Evolutionary conservation across 1,140 invertebrate genomes (phyloP), one percentile per base, ranked within the genome.

Genomic region (Tyrophagus putrescentiae): DNA sequence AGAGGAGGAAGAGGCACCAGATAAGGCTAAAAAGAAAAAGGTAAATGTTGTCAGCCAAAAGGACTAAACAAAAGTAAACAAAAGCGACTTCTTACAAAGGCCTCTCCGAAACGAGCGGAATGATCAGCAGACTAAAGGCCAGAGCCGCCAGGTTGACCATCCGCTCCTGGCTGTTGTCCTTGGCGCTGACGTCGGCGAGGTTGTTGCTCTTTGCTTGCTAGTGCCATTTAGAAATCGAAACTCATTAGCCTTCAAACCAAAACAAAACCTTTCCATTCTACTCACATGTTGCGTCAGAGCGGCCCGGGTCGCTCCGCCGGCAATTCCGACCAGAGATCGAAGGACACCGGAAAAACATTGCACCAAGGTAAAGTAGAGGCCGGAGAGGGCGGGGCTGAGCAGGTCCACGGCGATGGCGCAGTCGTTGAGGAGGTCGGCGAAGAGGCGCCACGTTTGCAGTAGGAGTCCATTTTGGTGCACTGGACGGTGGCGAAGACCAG

Each of bases 131-230:
- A 59, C 85, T 85, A 13, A 82, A 67, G 56, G 88, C 70, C 4
- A 91, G 84, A 11, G 85, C 89, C 31, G 84, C 69, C 42, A 96
- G 74, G 74, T 96, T 96, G 0, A 96, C 89, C 65, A 88, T 79
- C 0, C 90, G 96, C 71, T 97, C 93, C 76, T 98, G 94, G 64
- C 87, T 91, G 7, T 86, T 85, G 73, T 97, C 94, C 77, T 97
- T 97, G 1, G 91, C 91, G 4, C 87, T 83, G 0, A 97, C 86
- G 75, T 97, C 79, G 1, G 85, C 93, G 71, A 93, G 79, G 73
- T 97, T 97, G 62, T 87, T 84, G 62, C 82, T 72, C 45, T 86
- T 72, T 0, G 91, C 87, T 77, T 84, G 72, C 23, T 67, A 66
- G 48, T 68, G 66, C 6, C 18, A 31, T 18, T 31, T 7, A 27